Conservation (phyloP, 2,888 invertebrate species). For the Lycia hirtaria region DNA sequence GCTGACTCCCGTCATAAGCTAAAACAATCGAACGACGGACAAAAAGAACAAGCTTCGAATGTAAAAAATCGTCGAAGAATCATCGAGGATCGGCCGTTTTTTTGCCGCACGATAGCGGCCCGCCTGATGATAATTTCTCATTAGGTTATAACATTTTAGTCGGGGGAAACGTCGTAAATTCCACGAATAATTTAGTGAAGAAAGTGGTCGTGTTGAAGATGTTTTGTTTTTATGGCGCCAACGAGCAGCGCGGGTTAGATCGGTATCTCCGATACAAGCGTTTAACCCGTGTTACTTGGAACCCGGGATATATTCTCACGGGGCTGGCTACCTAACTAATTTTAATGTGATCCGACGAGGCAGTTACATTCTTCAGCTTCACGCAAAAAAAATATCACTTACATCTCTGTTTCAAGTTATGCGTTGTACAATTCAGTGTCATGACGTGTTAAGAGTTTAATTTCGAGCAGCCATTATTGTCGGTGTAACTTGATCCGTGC, state of each 20-base stretch:
- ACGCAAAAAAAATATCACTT: slow-evolving; percentile 35
- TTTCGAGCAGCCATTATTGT: slow-evolving; percentile 24
- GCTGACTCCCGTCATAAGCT: slow-evolving; percentile 68
- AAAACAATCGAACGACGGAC: slow-evolving; percentile 77
- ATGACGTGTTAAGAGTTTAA: slow-evolving; percentile 24
- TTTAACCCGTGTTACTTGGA: slow-evolving; percentile 84
- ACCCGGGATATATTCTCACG: slow-evolving; percentile 80
- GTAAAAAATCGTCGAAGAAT: slow-evolving; percentile 69
- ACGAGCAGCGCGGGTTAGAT: slow-evolving; percentile 81
- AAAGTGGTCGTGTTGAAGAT: slow-evolving; percentile 80
- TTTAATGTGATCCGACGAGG: slow-evolving; percentile 69
- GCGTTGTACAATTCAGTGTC: slow-evolving; percentile 23
- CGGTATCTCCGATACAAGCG: slow-evolving; percentile 83
- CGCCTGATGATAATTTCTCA: slow-evolving; percentile 83
- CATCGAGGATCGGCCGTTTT: slow-evolving; percentile 65
- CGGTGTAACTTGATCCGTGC: slow-evolving; percentile 45
- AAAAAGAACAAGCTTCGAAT: slow-evolving; percentile 68
- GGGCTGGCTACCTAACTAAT: slow-evolving; percentile 73
- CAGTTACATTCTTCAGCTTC: slow-evolving; percentile 50
- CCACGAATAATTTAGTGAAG: slow-evolving; percentile 84
- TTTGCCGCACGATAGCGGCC: slow-evolving; percentile 71
- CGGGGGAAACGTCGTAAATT: slow-evolving; percentile 82
- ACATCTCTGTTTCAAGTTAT: slow-evolving; percentile 16
- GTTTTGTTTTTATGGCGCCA: slow-evolving; percentile 86
- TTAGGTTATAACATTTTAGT: slow-evolving; percentile 84